phyloP scores from a whole-genome alignment of 2,888 invertebrate species.

The Cynaeus angustus region DNA sequence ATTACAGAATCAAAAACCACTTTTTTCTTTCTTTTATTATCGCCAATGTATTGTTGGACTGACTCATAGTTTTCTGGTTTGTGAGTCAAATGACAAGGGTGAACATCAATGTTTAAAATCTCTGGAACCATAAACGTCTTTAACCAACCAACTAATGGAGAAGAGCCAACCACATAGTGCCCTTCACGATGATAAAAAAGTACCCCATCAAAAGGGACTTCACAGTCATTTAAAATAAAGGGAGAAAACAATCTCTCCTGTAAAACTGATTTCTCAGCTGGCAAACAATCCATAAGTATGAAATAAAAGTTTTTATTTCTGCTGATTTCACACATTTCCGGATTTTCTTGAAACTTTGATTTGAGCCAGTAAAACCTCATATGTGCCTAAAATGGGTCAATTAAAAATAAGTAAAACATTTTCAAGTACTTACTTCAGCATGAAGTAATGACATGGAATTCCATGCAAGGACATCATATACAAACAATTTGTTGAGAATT shows the following conservation, averaged over 20 bases:
- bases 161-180: conserved; percentile 82
- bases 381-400: conserved; percentile 77
- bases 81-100: conserved; percentile 68
- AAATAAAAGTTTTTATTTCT: conserved; percentile 72
- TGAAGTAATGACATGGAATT: conserved; percentile 81
- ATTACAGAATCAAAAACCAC: conserved; percentile 15
- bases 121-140: conserved; percentile 92
- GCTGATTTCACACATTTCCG: conserved; percentile 69
- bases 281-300: conserved; percentile 72
- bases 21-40: conserved; percentile 27
- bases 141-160: conserved; percentile 94
- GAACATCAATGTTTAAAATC: conserved; percentile 75
- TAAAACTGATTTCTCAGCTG: conserved; percentile 72
- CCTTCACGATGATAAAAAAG: conserved; percentile 92
- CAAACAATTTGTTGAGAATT: conserved; percentile 78
- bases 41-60: conserved; percentile 70
- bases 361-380: conserved; percentile 90
- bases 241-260: conserved; percentile 69
- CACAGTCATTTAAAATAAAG: conserved; percentile 67
- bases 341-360: conserved; percentile 81
- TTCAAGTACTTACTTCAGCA: conserved; percentile 77
- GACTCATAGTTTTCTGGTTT: conserved; percentile 74
- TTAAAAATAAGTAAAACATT: neutral
- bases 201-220: conserved; percentile 84
- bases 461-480: conserved; percentile 91